Evolutionary conservation across 1,140 invertebrate genomes (phyloP).

Genomic region (Bicyclus anynana): DNA sequence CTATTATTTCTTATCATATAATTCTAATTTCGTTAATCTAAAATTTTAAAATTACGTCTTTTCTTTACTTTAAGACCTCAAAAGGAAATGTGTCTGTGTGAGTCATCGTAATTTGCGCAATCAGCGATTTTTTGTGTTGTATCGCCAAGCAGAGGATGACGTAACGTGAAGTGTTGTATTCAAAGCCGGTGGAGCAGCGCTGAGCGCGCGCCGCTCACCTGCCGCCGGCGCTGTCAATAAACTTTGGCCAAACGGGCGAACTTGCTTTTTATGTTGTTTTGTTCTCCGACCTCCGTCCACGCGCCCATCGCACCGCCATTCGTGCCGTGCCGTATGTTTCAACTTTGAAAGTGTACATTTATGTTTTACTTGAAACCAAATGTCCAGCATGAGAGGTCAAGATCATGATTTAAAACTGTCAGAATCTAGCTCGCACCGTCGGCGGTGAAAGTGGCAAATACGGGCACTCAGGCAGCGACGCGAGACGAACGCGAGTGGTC

Average conservation of each 20-base stretch:
- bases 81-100: constrained; percentile 15
- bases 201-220: constrained; percentile 43
- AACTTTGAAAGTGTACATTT: constrained; percentile 22
- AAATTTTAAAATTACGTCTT: too few species aligned
- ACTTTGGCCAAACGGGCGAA: constrained; percentile 62
- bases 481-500: constrained; percentile 65
- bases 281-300: constrained; percentile 26
- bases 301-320: constrained; percentile 18
- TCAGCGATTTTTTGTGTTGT: constrained; percentile 48
- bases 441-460: constrained; percentile 72
- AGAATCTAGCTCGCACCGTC: constrained; percentile 48
- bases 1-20: too few species aligned
- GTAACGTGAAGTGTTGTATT: constrained; percentile 46
- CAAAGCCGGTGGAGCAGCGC: constrained; percentile 44
- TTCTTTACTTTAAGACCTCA: background rate
- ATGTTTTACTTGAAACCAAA: constrained; percentile 9
- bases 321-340: constrained; percentile 6
- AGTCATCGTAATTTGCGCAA: constrained; percentile 49
- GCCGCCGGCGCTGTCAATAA: constrained; percentile 70
- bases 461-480: constrained; percentile 65
- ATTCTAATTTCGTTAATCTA: too few species aligned
- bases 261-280: constrained; percentile 50
- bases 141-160: constrained; percentile 51
- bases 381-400: constrained; percentile 40
- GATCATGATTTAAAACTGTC: constrained; percentile 47